Conservation (phyloP, 2,113 vertebrate species). For the Eudorcas thomsonii region DNA sequence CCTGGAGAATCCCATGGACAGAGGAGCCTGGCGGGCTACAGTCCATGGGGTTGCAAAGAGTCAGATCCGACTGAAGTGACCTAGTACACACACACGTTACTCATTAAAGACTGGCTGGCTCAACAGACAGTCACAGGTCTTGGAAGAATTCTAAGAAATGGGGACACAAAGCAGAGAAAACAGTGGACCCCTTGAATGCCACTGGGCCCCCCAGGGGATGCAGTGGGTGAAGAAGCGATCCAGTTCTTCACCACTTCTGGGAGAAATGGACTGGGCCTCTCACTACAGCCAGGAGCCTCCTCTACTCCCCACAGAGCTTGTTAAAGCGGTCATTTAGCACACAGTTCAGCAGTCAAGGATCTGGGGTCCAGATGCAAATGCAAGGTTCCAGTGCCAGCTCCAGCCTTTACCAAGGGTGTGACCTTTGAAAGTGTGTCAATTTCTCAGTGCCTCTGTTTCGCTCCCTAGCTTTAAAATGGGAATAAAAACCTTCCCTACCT, state of each 20-base stretch:
- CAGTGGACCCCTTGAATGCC: neutral
- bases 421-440: neutral
- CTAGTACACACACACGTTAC: neutral
- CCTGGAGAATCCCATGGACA: neutral
- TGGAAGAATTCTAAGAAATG: neutral
- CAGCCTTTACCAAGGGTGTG: neutral
- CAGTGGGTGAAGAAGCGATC: neutral
- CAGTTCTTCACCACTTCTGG: neutral
- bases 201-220: neutral
- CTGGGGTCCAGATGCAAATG: neutral
- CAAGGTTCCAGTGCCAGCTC: neutral
- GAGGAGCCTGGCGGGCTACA: neutral
- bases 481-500: neutral
- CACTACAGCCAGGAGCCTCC: neutral
- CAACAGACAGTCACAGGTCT: neutral
- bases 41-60: neutral
- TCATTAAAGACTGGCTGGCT: neutral
- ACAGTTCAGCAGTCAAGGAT: neutral
- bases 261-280: neutral
- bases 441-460: neutral
- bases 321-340: too few species aligned
- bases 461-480: neutral
- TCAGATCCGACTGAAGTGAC: fast-evolving
- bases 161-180: neutral
- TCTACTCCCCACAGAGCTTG: neutral